Evolutionary conservation across 1,140 invertebrate species (phyloP), one percentile per base, ranked within the genome.

Genomic region (Drosophila kepulauana): DNA sequence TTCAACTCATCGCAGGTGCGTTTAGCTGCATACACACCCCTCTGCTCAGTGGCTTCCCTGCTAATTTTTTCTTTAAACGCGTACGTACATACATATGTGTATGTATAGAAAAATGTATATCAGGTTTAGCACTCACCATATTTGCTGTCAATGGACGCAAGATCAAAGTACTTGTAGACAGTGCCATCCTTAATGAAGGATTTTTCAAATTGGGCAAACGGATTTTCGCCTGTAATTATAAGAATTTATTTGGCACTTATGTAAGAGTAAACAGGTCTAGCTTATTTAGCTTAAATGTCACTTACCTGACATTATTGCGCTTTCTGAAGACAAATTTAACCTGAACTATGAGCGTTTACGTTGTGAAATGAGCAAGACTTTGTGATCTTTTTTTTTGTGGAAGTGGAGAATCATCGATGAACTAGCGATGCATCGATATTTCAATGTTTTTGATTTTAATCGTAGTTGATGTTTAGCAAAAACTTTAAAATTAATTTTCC

Each of bases 141-240:
- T 94, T 96, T 95, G 67, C 94, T 91, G 84, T 95, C 94, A 91
- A 97, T 93, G 49, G 93, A 80, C 28, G 94, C 85, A 33, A 98
- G 81, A 93, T 98, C 96, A 93, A 95, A 98, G 90, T 96, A 98
- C 67, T 95, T 94, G 81, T 94, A 97, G 1, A 94, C 92, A 49
- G 95, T 95, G 1, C 94, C 95, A 74, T 94, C 94, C 30, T 97
- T 91, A 3, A 93, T 93, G 28, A 98, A 91, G 1, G 94, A 94
- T 91, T 97, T 96, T 61, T 97, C 79, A 25, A 95, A 93, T 48
- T 95, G 93, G 38, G 94, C 93, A 91, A 95, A 98, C 8, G 96
- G 96, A 93, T 97, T 97, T 73, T 93, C 81, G 54, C 89, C 95
- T 96, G 67, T 15, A 57, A 45, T 46, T 30, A 13, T 46, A 4